These are phyloP conservation scores for Aphelenchoides besseyi DNA, from an alignment of 1,140 invertebrate genomes.

Conservation along the genomic window DNA sequence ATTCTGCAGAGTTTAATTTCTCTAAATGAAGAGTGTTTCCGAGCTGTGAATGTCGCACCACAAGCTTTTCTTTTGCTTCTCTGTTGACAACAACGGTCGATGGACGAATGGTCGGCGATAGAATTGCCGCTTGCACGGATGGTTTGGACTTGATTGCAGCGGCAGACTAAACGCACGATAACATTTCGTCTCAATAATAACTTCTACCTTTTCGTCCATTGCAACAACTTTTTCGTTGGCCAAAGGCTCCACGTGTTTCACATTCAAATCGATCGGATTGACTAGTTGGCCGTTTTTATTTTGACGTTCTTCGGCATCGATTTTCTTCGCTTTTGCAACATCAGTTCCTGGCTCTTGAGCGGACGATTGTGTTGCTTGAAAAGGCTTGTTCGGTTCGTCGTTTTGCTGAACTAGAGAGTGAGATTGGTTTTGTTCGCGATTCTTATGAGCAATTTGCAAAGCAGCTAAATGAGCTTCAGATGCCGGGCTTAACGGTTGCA, in stretches of 20 bases:
- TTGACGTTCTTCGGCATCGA: not conserved
- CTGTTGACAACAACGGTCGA: constrained; percentile 18
- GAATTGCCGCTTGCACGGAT: not conserved
- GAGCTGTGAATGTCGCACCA: constrained; percentile 3
- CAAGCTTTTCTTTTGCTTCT: not conserved
- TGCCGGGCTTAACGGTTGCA: not conserved
- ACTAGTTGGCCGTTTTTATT: too few relatives aligned
- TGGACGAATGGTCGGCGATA: not conserved
- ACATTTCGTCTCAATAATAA: too few relatives aligned
- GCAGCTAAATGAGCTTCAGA: not conserved
- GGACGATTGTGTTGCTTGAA: not conserved
- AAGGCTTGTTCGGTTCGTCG: not conserved
- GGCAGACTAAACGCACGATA: too few relatives aligned
- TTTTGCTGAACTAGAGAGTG: not conserved
- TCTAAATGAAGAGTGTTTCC: constrained; percentile 1
- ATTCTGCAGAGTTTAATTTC: not conserved
- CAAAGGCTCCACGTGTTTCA: not conserved
- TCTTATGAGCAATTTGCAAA: not conserved
- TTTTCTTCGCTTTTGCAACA: not conserved
- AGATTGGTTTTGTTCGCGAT: not conserved
- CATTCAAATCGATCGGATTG: not conserved
- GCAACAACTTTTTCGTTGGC: too few relatives aligned
- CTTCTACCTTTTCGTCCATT: too few relatives aligned
- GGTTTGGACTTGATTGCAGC: not conserved
- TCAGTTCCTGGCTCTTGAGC: not conserved